Conservation (phyloP, 2,113 vertebrate species). For the Carlito syrichta region DNA sequence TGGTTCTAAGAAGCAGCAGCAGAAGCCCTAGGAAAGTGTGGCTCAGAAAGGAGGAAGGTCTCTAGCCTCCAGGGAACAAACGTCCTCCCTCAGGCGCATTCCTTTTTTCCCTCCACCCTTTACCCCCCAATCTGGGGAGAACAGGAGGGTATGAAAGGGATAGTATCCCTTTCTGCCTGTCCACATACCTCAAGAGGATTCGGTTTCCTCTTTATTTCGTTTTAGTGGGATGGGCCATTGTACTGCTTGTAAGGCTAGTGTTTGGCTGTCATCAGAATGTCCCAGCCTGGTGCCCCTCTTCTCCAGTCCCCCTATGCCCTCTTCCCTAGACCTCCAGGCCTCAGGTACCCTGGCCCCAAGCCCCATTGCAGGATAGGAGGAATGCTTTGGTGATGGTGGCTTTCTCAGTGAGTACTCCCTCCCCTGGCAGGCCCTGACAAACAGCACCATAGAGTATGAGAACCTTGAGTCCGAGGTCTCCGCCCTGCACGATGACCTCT, state of each 20-base stretch:
- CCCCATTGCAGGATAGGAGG: background rate
- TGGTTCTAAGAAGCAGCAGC: background rate
- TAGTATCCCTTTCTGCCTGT: background rate
- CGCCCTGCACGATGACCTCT: constrained; percentile 93
- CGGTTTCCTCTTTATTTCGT: background rate
- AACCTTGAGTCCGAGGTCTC: constrained; percentile 92
- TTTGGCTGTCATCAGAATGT: background rate
- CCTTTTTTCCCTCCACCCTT: background rate
- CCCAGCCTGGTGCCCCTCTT: background rate
- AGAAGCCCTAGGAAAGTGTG: background rate
- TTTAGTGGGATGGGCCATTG: background rate
- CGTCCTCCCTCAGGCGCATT: background rate
- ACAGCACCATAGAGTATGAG: constrained; percentile 91
- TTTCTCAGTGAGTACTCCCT: background rate
- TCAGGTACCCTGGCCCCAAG: background rate
- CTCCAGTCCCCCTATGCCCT: background rate
- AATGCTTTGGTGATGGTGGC: fast-evolving
- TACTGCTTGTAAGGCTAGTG: background rate
- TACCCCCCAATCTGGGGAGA: background rate
- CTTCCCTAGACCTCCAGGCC: background rate
- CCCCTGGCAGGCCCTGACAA: constrained; percentile 86
- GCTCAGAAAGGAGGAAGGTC: background rate
- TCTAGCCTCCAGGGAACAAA: background rate
- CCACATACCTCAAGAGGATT: background rate
- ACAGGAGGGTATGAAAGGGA: fast-evolving